Percentiles rank a stretch among this genome's conserved stretches.
phyloP scores from a whole-genome alignment of 1,140 invertebrate genomes.

The Philotrypesis tridentata region DNA sequence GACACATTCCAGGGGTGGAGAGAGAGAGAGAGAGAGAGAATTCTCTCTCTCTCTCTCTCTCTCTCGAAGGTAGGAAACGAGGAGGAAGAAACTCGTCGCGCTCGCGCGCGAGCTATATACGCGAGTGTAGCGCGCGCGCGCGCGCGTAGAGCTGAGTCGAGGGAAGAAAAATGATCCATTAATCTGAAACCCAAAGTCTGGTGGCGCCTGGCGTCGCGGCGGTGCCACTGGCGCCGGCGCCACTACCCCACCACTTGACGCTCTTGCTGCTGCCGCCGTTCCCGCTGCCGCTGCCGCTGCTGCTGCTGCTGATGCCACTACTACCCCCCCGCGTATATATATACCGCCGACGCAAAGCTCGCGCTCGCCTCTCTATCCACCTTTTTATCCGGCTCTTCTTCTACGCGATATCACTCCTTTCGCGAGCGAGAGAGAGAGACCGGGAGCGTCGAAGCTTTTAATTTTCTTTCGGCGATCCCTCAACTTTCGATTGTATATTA shows the following conservation, averaged over 20 bases:
- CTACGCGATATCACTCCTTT: constrained; percentile 34
- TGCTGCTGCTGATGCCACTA: too few relatives aligned
- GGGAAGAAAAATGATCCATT: constrained; percentile 74
- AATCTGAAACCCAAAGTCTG: constrained; percentile 74
- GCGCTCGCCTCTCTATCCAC: constrained; percentile 17
- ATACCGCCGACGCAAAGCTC: too few relatives aligned
- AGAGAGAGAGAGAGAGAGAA: constrained; percentile 45
- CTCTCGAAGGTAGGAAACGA: constrained; percentile 53
- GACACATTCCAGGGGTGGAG: constrained; percentile 28
- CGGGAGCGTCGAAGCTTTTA: not conserved
- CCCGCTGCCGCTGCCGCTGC: not conserved
- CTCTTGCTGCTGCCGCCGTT: constrained; percentile 51
- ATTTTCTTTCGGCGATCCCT: constrained; percentile 14
- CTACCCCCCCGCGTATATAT: too few relatives aligned
- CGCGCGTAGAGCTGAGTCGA: constrained; percentile 18
- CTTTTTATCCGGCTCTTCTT: constrained; percentile 44
- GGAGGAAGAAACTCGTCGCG: constrained; percentile 42
- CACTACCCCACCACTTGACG: constrained; percentile 56
- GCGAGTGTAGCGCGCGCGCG: not conserved
- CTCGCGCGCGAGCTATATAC: not conserved
- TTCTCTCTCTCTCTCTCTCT: constrained; percentile 15
- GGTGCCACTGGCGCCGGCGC: constrained; percentile 61
- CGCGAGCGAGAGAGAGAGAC: not conserved
- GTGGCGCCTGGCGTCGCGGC: constrained; percentile 72
- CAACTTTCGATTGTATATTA: not conserved